Percentiles rank a stretch among this genome's conserved stretches.
These are phyloP conservation scores for Gnathonemus longibarbis DNA, from an alignment of 2,113 vertebrate genomes.

Conservation along the genomic window DNA sequence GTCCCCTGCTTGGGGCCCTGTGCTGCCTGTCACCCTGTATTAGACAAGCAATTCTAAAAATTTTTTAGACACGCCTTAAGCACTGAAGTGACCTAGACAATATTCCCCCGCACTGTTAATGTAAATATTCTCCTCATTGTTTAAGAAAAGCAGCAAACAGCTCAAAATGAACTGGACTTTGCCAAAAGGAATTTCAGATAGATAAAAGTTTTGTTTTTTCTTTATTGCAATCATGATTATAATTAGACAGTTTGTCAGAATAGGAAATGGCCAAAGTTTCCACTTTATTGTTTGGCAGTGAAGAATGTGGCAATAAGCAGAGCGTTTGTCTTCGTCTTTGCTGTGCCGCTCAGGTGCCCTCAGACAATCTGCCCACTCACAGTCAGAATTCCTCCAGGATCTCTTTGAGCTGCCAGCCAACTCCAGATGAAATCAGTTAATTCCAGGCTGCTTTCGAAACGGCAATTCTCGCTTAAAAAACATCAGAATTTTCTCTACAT, in stretches of 20 bases:
- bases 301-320: neutral
- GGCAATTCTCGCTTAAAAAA: slow-evolving; percentile 34
- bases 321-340: slow-evolving; percentile 50
- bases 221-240: neutral
- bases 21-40: neutral
- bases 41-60: neutral
- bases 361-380: slow-evolving; percentile 19
- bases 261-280: neutral
- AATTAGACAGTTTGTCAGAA: neutral
- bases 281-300: neutral
- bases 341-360: slow-evolving; percentile 64
- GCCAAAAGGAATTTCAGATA: neutral
- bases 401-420: slow-evolving; percentile 51
- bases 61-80: neutral
- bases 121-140: neutral
- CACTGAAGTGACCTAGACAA: neutral
- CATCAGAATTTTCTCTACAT: slow-evolving; percentile 24
- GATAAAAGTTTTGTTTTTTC: neutral
- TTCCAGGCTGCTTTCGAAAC: slow-evolving; percentile 53
- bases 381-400: neutral
- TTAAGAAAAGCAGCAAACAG: neutral
- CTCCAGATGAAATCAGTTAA: slow-evolving; percentile 75
- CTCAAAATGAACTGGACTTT: neutral
- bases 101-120: neutral
- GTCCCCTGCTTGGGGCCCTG: neutral